Percentiles rank a stretch among this genome's conserved stretches.
These are phyloP conservation scores for Asobara japonica DNA, from an alignment of 1,140 invertebrate genomes.

Conservation along the genomic window DNA sequence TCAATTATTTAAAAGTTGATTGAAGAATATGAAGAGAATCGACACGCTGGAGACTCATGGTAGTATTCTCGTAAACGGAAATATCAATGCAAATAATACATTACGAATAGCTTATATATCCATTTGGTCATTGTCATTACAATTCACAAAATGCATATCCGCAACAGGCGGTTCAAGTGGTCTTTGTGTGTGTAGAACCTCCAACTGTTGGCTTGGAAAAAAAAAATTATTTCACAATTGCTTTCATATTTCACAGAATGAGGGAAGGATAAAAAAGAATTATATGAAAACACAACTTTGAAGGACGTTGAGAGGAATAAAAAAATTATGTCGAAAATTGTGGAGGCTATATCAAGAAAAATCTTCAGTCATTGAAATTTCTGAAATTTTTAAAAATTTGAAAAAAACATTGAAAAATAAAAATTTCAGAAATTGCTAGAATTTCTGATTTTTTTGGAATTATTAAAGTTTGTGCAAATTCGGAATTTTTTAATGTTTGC, in stretches of 20 bases:
- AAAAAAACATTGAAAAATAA: no score
- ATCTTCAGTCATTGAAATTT: no score
- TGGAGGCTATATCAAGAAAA: no score
- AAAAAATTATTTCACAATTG: conserved; percentile 4
- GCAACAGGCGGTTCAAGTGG: neutral
- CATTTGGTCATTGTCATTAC: conserved; percentile 2
- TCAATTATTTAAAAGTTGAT: no score
- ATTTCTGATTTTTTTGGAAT: no score
- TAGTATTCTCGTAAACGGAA: no score
- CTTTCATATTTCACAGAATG: neutral
- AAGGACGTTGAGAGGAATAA: neutral
- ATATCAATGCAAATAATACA: neutral
- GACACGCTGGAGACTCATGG: no score
- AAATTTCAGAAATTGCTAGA: no score
- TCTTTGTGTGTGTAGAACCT: neutral
- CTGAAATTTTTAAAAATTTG: no score
- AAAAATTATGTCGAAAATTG: no score
- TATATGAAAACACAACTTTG: neutral
- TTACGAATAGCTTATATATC: neutral
- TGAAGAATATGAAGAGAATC: neutral
- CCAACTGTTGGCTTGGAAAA: neutral
- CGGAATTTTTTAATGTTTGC: no score
- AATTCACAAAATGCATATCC: conserved; percentile 1
- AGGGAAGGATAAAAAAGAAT: neutral
- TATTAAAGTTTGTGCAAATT: no score